Percentiles rank a stretch among this genome's conserved stretches.
These are phyloP conservation scores for Oryctes rhinoceros DNA, from an alignment of 1,140 invertebrate species.

Conservation along the genomic window DNA sequence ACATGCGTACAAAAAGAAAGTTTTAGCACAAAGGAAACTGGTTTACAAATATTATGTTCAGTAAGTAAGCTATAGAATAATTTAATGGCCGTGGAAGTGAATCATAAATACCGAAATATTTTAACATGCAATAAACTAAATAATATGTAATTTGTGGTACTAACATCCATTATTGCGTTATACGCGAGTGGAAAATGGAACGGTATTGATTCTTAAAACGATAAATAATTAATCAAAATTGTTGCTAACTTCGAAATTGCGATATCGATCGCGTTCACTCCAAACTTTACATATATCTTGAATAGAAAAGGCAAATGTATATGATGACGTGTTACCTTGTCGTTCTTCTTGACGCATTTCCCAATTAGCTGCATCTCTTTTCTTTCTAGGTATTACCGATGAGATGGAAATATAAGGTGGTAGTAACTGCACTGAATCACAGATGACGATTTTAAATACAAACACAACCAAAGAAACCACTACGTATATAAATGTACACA, in stretches of 20 bases:
- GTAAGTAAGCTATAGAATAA: background rate
- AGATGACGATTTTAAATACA: constrained; percentile 10
- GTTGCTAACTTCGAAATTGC: background rate
- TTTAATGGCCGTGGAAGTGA: background rate
- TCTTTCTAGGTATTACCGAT: background rate
- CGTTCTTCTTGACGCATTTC: constrained; percentile 9
- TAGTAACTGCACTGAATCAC: background rate
- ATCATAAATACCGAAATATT: background rate
- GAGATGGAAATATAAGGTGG: background rate
- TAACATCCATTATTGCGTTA: background rate
- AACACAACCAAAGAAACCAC: background rate
- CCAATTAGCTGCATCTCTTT: constrained; percentile 29
- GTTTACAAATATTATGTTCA: constrained; percentile 11
- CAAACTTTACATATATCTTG: background rate
- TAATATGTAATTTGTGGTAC: background rate
- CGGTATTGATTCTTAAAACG: background rate
- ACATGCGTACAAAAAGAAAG: constrained; percentile 25
- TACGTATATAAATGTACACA: background rate
- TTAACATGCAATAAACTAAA: background rate
- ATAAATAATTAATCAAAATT: background rate
- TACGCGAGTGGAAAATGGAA: background rate
- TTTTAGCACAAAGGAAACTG: constrained; percentile 27
- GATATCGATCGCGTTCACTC: constrained; percentile 13
- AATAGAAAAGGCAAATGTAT: background rate
- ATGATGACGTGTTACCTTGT: constrained; percentile 28